phyloP scores from a whole-genome alignment of 2,113 vertebrate species.

The Varanus komodoensis region DNA sequence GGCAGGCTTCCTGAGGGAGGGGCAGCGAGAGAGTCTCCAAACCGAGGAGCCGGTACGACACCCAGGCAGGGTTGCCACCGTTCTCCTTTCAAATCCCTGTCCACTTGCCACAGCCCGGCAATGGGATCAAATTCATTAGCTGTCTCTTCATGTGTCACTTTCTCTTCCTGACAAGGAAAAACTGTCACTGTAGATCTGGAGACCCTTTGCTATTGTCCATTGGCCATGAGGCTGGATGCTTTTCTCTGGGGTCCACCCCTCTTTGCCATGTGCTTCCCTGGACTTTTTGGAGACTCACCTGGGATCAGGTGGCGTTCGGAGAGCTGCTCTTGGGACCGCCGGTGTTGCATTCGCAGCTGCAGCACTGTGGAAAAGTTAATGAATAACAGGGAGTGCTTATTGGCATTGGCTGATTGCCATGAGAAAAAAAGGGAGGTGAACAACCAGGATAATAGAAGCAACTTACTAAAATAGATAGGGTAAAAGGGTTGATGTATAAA shows the following conservation, averaged over 20 bases:
- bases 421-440: background rate
- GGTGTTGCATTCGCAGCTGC: conserved; percentile 38
- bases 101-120: background rate
- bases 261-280: background rate
- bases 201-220: background rate
- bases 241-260: background rate
- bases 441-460: background rate
- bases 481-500: background rate
- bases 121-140: background rate
- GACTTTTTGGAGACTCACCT: background rate
- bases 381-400: background rate
- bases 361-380: background rate
- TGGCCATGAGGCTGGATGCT: background rate
- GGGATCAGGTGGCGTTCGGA: conserved; percentile 32
- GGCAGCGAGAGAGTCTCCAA: too few species aligned
- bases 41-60: too few species aligned
- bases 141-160: background rate
- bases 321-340: conserved; percentile 33
- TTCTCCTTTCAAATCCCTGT: background rate
- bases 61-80: background rate
- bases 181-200: background rate
- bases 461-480: background rate
- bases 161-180: background rate
- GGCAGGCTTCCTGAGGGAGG: too few species aligned
- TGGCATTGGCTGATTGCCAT: background rate